These are phyloP conservation scores for Trichechus manatus DNA, from an alignment of 2,113 vertebrate genomes.

Conservation along the genomic window DNA sequence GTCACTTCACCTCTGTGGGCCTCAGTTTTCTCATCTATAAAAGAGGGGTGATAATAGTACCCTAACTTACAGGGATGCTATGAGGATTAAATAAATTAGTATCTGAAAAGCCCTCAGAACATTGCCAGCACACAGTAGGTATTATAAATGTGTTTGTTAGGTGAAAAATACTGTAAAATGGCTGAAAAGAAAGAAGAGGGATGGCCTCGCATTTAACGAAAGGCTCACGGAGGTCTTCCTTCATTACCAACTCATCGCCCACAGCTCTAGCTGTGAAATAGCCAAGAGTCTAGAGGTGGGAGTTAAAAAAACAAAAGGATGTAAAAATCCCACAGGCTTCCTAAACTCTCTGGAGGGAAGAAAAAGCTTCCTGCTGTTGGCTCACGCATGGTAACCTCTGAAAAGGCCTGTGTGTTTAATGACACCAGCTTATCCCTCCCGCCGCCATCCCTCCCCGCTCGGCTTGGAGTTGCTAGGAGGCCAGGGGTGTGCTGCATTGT, in stretches of 20 bases:
- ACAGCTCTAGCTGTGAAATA: slow-evolving; percentile 40
- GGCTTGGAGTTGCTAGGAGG: slow-evolving; percentile 51
- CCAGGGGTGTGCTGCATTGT: slow-evolving; percentile 2
- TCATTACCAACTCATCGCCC: slow-evolving; percentile 19
- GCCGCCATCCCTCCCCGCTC: background rate
- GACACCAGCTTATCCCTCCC: slow-evolving; percentile 46
- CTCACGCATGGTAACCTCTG: slow-evolving; percentile 2
- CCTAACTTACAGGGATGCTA: background rate
- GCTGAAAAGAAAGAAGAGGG: slow-evolving; percentile 28
- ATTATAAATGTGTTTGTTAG: slow-evolving; percentile 26
- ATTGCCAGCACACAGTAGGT: background rate
- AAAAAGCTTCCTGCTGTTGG: slow-evolving; percentile 38
- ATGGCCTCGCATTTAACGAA: slow-evolving; percentile 30
- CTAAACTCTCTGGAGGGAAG: background rate
- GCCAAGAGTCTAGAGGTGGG: slow-evolving; percentile 30
- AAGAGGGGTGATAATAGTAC: background rate
- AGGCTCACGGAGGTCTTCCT: slow-evolving; percentile 42
- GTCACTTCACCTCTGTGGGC: slow-evolving; percentile 55
- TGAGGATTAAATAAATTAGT: slow-evolving; percentile 37
- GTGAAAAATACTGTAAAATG: slow-evolving; percentile 32
- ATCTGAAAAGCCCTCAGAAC: slow-evolving; percentile 27
- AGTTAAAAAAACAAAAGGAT: background rate
- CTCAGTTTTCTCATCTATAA: slow-evolving; percentile 1
- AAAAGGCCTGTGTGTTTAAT: slow-evolving; percentile 45
- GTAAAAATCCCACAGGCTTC: slow-evolving; percentile 34